phyloP scores from a whole-genome alignment of 1,140 invertebrate genomes.

The Laodelphax striatellus region DNA sequence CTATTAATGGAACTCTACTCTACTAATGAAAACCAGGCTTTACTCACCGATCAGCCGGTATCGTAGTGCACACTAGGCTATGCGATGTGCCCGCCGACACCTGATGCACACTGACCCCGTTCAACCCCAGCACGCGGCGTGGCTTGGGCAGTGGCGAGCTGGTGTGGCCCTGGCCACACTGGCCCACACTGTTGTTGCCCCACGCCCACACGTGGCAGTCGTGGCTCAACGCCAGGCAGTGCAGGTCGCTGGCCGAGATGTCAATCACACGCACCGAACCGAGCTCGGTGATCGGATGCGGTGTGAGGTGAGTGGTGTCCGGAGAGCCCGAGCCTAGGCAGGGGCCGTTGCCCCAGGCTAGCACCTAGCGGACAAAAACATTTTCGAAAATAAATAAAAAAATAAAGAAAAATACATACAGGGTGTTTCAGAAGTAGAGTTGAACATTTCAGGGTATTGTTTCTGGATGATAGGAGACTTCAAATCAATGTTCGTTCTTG shows the following conservation, averaged over 20 bases:
- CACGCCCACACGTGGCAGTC: constrained; percentile 48
- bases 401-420: too few species aligned
- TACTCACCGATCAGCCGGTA: constrained; percentile 37
- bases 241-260: constrained; percentile 43
- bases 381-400: too few species aligned
- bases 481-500: too few species aligned
- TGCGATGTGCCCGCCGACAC: constrained; percentile 59
- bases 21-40: too few species aligned
- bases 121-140: constrained; percentile 45
- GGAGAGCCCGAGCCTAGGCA: constrained; percentile 43
- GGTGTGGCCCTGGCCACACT: constrained; percentile 55
- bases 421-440: too few species aligned
- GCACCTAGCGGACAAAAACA: constrained; percentile 33
- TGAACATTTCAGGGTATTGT: too few species aligned
- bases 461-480: too few species aligned
- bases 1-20: too few species aligned
- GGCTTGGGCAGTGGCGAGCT: constrained; percentile 49
- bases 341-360: constrained; percentile 49
- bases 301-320: constrained; percentile 41
- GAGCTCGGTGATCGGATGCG: constrained; percentile 34
- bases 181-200: constrained; percentile 59
- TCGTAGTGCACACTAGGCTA: constrained; percentile 53
- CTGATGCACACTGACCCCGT: constrained; percentile 43
- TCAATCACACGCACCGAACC: constrained; percentile 31
- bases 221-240: constrained; percentile 46